Evolutionary conservation across 2,888 invertebrate species (phyloP), one percentile per base, ranked within the genome.

Genomic region (Coelinius sp.): DNA sequence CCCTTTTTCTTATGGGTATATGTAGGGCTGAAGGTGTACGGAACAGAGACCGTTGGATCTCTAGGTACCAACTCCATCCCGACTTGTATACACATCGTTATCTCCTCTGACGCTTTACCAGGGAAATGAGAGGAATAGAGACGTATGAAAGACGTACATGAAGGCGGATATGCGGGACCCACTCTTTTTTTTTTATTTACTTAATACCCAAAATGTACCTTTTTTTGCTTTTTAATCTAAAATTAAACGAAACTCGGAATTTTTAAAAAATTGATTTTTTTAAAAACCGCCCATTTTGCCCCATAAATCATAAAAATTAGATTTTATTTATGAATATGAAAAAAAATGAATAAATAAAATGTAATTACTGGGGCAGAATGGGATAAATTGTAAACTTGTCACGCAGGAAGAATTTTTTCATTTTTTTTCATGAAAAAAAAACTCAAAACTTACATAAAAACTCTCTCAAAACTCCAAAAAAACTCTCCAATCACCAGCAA

Each of bases 71-170:
- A 74, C 46, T 5, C 17, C 46, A 20, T 20, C 7, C 46, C 3
- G 20, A 20, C 7, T 49, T 76, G 79, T 81, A 63, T 63, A 80
- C 79, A 81, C 82, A 79, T 80, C 77, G 79, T 80, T 82, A 80
- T 80, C 78, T 78, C 69, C 25, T 71, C 53, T 41, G 56, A 71
- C 56, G 69, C 73, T 73, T 63, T 63, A 25, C 71, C n/a, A 70
- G 63, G 72, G 68, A 75, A 71, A 78, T 59, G 59, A 59, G 59
- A 38, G 24, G n/a, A n/a, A 14, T 10, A 14, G 24, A 63, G 22
- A 63, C 8, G 31, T 67, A 35, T 35, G 53, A 53, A 67, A 67
- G 52, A 52, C 38, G 22, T 35, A 35, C 31, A 52, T 65, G 27
- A 49, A 49, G 22, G 49, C 14, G 27, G 46, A 66, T 22, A 63